Percentiles rank a stretch among this genome's conserved stretches.
Evolutionary conservation across 2,797 vertebrate genomes (phyloP).

Genomic region (Champsocephalus gunnari): DNA sequence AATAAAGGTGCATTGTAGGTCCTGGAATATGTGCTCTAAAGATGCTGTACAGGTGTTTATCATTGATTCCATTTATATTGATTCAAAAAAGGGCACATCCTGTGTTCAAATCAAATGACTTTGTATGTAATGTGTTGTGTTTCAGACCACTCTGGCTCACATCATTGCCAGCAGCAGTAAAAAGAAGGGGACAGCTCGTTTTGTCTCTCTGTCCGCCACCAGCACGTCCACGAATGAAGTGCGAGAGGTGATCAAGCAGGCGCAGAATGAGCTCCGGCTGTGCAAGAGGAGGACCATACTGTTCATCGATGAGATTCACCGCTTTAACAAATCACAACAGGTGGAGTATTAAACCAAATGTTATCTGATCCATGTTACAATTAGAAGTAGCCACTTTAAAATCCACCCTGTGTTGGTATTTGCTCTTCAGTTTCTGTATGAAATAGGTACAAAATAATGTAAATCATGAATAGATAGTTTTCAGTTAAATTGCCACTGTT

Average conservation of each 20-base stretch:
- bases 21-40: background rate
- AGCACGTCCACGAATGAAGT: conserved; percentile 92
- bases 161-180: conserved; percentile 93
- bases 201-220: conserved; percentile 93
- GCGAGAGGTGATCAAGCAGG: conserved; percentile 95
- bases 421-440: background rate
- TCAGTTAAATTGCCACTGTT: background rate
- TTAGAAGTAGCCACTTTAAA: background rate
- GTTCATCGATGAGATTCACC: conserved; percentile 98
- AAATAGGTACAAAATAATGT: background rate
- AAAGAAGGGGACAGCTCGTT: conserved; percentile 88
- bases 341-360: conserved; percentile 72
- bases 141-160: conserved; percentile 96
- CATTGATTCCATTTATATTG: background rate
- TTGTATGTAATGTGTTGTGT: conserved; percentile 10
- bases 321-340: conserved; percentile 99
- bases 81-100: background rate
- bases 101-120: background rate
- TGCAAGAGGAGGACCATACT: conserved; percentile 96
- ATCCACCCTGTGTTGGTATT: conserved; percentile 1
- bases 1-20: conserved; percentile 9
- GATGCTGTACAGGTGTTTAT: background rate
- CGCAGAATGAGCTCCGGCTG: conserved; percentile 94
- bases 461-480: background rate
- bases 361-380: background rate